Evolutionary conservation across 2,888 invertebrate species (phyloP), one percentile per base, ranked within the genome.

Genomic region (Pantelozetes paolii): DNA sequence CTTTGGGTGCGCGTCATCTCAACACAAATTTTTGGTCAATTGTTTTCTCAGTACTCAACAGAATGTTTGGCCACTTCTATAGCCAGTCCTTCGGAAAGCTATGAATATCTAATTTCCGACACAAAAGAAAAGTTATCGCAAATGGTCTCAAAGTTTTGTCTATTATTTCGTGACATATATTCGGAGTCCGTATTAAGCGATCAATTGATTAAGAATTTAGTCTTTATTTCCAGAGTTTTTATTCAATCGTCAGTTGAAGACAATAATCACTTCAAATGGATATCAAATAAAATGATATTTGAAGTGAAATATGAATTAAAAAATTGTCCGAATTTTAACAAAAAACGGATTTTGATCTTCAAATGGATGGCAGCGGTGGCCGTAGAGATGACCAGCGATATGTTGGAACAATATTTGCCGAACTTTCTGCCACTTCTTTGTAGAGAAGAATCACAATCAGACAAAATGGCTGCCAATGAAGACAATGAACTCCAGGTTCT

Each of bases 1-100:
- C 86, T 88, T 42, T 94, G 94, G 94, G 91, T 95, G 0, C 86
- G 94, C 73, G 83, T 92, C 64, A 87, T 87, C 75, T 86, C 92
- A 0, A 87, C 89, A 0, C 91, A 92, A 81, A 85, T 93, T 76
- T 82, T 94, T 59, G 89, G 90, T 0, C 85, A 87, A 67, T 85
- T 94, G 71, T 83, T 95, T 73, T 84, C 87, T 0, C 82, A 85
- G 0, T 85, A 89, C 67, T 86, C 90, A 79, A 83, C 86, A 11
- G 74, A 36, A 28, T 71, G 72, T 82, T 91, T 76, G 91, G 92
- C 84, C 83, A 91, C 74, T 88, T 89, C 78, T 90, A 89, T 18
- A 91, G 91, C 80, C 85, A 50, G 36, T 32, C 71, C 57, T 18
- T 32, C 45, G 13, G 67, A 77, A 69, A 28, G 54, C n/a, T 23